Evolutionary conservation across 2,797 vertebrate genomes (phyloP), one percentile per base, ranked within the genome.

Genomic region (Rhynchonycteris naso): DNA sequence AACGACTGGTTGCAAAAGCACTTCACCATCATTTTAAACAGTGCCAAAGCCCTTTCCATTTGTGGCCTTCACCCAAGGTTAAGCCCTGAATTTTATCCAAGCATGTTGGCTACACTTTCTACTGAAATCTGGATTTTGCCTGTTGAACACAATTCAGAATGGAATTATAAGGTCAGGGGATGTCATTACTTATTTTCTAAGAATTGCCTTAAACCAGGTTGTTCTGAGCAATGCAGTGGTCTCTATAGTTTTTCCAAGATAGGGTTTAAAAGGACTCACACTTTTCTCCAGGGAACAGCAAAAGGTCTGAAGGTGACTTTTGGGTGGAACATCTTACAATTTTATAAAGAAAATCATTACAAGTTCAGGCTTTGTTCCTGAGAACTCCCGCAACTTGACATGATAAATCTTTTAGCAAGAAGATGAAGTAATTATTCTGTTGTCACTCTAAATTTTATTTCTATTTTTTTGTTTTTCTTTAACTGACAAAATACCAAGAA

Each of bases 21-120:
- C 35, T 72, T 96, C 68, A 69, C 69, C 38, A n/a, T 66, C 54
- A 69, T 89, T n/a, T 80, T 95, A 88, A 90, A 26, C 28, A 90
- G 3, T 18, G n/a, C 52, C 75, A 38, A 90, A 14, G 4, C 3
- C 38, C 8, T 18, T 63, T 96, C 89, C 90, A 19, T 89, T 71
- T 92, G n/a, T 43, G 38, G 28, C 26, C 82, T 90, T 96, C 43
- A 28, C 66, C 75, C 76, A 83, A 80, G 0, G 2, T 94, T 47
- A 91, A 96, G 35, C 61, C 24, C 33, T 47, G 65, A 72, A 26
- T 92, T 71, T 76, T 80, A 78, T 35, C n/a, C 30, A 54, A 88
- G 52, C 30, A 24, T 7, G 21, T 54, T 58, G 90, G 15, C 47
- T 58, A 43, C 38, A 6, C 13, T 94, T 94, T 43, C 33, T 69